Evolutionary conservation across 2,797 vertebrate genomes (phyloP), one percentile per base, ranked within the genome.

Genomic region (Odontamblyopus lacepedii): DNA sequence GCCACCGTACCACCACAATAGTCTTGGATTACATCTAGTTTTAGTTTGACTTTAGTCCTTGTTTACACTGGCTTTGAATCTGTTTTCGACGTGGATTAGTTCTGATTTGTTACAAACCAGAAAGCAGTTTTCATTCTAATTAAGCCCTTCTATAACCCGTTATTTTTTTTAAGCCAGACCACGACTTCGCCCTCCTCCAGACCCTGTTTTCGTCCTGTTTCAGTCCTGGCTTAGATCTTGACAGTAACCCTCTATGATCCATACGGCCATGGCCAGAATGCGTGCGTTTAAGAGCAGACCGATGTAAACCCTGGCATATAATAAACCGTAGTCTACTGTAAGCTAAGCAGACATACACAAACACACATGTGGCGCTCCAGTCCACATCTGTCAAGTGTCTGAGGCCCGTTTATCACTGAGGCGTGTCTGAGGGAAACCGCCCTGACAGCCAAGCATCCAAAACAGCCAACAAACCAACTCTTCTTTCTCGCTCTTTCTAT

Each of bases 351-450:
- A 77, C 78, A 77, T 1, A 9, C 70, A 74, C 78, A 75, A 81
- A 83, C 80, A 79, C 78, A 75, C 56, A 62, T 70, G 66, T 29
- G 0, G 19, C 70, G 77, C 11, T 64, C 66, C 26, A 78, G 75
- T 87, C 84, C 82, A 86, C 87, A 84, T 79, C 84, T 88, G 84
- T 88, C 87, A 69, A 55, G 57, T 75, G 73, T 77, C 50, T 73
- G 83, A 73, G 77, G 72, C 59, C 59, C 63, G 78, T 72, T 74
- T 75, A 76, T 75, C 81, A 78, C 83, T 78, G 82, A 76, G 65
- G 59, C 70, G 0, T n/a, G 8, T 44, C 73, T 35, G 53, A 26
- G 77, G 65, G 78, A 88, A 89, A 85, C 83, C 77, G 60, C 86
- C 69, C 80, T 26, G 78, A 84, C 84, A 85, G 85, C 55, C n/a